Evolutionary conservation across 1,140 invertebrate genomes (phyloP).

Genomic region (Venustaconcha ellipsiformis): DNA sequence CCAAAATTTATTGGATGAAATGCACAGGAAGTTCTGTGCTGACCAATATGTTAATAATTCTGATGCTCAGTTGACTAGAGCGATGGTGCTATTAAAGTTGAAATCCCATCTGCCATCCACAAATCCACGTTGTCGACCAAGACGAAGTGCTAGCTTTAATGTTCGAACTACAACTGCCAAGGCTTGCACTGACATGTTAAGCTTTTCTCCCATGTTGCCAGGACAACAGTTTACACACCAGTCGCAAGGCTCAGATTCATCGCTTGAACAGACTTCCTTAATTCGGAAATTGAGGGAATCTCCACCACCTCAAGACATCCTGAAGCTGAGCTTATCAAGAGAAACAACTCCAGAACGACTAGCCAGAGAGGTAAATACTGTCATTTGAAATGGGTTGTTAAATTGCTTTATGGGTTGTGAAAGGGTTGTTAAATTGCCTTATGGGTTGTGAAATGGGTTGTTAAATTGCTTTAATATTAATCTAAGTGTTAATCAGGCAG

Average conservation of each 20-base stretch:
- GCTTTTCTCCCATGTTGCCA: slow-evolving; percentile 24
- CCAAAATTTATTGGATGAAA: slow-evolving; percentile 39
- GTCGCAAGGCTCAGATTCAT: too few species aligned
- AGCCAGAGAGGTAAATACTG: slow-evolving; percentile 21
- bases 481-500: too few species aligned
- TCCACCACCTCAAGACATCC: slow-evolving; percentile 23
- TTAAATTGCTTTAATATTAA: not conserved
- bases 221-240: not conserved
- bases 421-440: too few species aligned
- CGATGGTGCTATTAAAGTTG: slow-evolving; percentile 28
- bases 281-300: not conserved
- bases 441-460: too few species aligned
- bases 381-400: slow-evolving; percentile 1
- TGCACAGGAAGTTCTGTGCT: slow-evolving; percentile 51
- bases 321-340: slow-evolving; percentile 15
- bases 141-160: slow-evolving; percentile 29
- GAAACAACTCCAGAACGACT: slow-evolving; percentile 26
- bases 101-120: slow-evolving; percentile 20
- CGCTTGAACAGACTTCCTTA: too few species aligned
- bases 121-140: slow-evolving; percentile 5
- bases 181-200: not conserved
- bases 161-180: slow-evolving; percentile 23
- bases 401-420: not conserved
- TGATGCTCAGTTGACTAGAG: slow-evolving; percentile 18
- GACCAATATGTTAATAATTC: slow-evolving; percentile 39